Evolutionary conservation across 2,113 vertebrate genomes (phyloP), one percentile per base, ranked within the genome.

Genomic region (Marmota flaviventris): DNA sequence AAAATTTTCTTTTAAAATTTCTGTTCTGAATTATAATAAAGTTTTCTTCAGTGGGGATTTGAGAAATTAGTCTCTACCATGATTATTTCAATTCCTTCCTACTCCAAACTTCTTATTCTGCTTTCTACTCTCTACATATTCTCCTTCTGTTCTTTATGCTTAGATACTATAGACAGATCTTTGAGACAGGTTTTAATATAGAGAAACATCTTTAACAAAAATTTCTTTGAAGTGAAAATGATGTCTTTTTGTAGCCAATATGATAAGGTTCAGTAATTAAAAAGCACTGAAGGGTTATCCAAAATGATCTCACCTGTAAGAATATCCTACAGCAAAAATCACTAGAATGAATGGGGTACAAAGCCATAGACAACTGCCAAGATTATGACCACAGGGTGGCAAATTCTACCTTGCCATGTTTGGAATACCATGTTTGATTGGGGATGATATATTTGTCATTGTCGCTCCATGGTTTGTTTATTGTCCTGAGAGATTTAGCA

Each of bases 1-100:
- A 77, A 77, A 77, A 45, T 94, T 93, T 76, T 70, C 34, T 72
- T 70, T 92, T 85, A n/a, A 85, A 79, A 45, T 93, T 56, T 86
- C 27, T 95, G 8, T 39, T 88, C 42, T 85, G 32, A 69, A 61
- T 4, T 37, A 17, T 34, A 45, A 27, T 65, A 34, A 37, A 32
- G 18, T 27, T 93, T 93, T 79, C 2, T 76, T 25, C 11, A 27
- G 9, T 39, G 61, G 29, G 13, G 8, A 48, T 16, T 94, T 58
- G 18, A 92, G 81, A 84, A 10, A 34, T 39, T 63, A 34, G 75
- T 84, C 39, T 87, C 29, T 77, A 45, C 22, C 16, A n/a, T 37
- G 42, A 75, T 37, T 92, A 67, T 53, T 48, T 72, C 53, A 53
- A 91, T 29, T 85, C 13, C 12, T 20, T 96, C 9, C n/a, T 53